Evolutionary conservation across 2,888 invertebrate genomes (phyloP), one percentile per base, ranked within the genome.

Genomic region (Abrostola triplasia): DNA sequence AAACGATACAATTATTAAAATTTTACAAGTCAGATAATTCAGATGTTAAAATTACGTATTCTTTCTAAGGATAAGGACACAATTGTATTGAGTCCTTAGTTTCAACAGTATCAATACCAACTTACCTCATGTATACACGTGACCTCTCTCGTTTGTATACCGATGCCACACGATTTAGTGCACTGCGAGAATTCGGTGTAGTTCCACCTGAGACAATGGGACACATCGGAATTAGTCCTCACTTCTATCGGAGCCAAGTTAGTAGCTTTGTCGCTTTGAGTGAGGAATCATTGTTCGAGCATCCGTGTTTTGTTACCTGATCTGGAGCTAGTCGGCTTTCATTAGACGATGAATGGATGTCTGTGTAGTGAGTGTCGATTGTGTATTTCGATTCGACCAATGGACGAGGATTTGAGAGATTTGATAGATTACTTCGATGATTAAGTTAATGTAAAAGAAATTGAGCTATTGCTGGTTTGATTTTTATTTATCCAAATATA

Each of bases 151-250:
- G 97, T 98, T 92, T 98, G 98, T 74, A 98, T 97, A 0, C 99
- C 99, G 76, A 99, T 97, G 38, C 99, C 99, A 86, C 99, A 99
- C 4, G 98, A 97, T 88, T 98, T 98, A 24, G 98, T 98, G 91
- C 99, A 99, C 24, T 97, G 96, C 0, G 97, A 97, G 86, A 98
- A 98, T 59, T 98, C 98, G 0, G 98, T 98, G 80, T 97, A 97
- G 86, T 98, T 98, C 98, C 98, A 98, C 79, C 96, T 96, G 88
- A 37, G 87, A 84, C 59, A 80, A 83, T 81, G 24, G 65, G 70
- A 63, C 57, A 64, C 11, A 50, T 37, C 48, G n/a, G 49, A 52
- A 76, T 76, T 72, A 76, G 62, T 47, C 8, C 51, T 47, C 59
- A 38, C 36, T 36, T 60, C 56, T 60, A 50, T 44, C 38, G 13